A percentile compares a stretch with the other conserved stretches of the same genome.
These are phyloP conservation scores for Cephalotes varians DNA, from an alignment of 2,888 invertebrate species.

Conservation along the genomic window DNA sequence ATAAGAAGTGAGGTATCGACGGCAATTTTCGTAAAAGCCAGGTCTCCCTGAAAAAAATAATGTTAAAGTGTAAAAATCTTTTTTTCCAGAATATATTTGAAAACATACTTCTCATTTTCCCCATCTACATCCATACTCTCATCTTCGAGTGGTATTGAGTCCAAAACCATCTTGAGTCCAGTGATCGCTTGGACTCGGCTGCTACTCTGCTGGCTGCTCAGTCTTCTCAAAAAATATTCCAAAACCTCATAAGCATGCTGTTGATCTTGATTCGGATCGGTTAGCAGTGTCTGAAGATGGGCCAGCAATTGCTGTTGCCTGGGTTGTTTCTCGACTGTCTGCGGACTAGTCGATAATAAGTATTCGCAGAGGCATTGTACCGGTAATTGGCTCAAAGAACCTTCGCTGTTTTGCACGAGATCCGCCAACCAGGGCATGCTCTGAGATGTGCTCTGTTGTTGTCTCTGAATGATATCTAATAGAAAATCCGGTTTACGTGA, in stretches of 20 bases:
- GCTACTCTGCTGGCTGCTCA: conserved; percentile 93
- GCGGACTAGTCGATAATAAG: conserved; percentile 90
- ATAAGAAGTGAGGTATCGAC: conserved; percentile 92
- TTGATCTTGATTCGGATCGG: conserved; percentile 87
- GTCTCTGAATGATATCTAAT: conserved; percentile 95
- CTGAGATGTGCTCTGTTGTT: conserved; percentile 93
- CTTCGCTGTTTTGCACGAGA: conserved; percentile 96
- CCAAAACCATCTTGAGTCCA: conserved; percentile 91
- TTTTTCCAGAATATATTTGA: conserved; percentile 7
- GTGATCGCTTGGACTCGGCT: conserved; percentile 92
- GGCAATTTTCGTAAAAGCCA: conserved; percentile 90
- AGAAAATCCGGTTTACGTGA: conserved; percentile 96
- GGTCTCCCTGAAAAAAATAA: conserved; percentile 78
- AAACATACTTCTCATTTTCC: conserved; percentile 81
- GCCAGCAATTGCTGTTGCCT: conserved; percentile 92
- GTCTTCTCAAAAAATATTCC: conserved; percentile 94
- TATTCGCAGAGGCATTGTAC: conserved; percentile 99
- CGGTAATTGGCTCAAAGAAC: conserved; percentile 94
- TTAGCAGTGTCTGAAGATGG: conserved; percentile 88
- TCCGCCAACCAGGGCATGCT: conserved; percentile 99
- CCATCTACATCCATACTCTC: conserved; percentile 85
- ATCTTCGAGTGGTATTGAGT: conserved; percentile 85
- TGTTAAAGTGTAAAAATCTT: background rate
- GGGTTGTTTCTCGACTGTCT: conserved; percentile 89
- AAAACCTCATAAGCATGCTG: conserved; percentile 93